phyloP scores from a whole-genome alignment of 2,888 invertebrate genomes.

The Entomobrya multifasciata region DNA sequence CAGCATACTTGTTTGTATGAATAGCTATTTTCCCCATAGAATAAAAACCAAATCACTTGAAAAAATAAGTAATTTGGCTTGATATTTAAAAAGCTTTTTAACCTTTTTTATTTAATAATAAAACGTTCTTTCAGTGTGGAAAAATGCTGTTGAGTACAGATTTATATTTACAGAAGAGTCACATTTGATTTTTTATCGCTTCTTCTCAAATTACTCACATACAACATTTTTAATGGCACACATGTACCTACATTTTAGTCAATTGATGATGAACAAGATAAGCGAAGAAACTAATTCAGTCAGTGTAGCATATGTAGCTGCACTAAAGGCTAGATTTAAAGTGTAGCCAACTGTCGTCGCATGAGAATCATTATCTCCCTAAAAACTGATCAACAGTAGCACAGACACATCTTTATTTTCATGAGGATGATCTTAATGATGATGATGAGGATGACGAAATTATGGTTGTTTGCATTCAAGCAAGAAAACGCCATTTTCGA shows the following conservation, averaged over 20 bases:
- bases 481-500: conserved; percentile 42
- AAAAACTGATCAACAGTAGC: conserved; percentile 60
- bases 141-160: conserved; percentile 36
- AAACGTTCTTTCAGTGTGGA: neutral
- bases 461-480: conserved; percentile 40
- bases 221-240: conserved; percentile 27
- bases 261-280: conserved; percentile 47
- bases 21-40: too few relatives aligned
- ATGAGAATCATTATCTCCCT: conserved; percentile 58
- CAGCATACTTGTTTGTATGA: too few relatives aligned
- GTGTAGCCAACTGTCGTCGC: conserved; percentile 67
- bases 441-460: neutral
- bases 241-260: conserved; percentile 11
- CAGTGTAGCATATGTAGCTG: too few relatives aligned
- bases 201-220: conserved; percentile 34
- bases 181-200: conserved; percentile 18
- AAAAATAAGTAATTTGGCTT: conserved; percentile 38
- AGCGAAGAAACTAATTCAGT: neutral
- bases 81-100: conserved; percentile 31
- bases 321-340: neutral
- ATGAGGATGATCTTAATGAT: neutral
- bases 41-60: conserved; percentile 32
- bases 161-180: conserved; percentile 12
- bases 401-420: conserved; percentile 28
- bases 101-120: neutral